Evolutionary conservation across 2,888 invertebrate species (phyloP), one percentile per base, ranked within the genome.

Genomic region (Callimorpha dominula): DNA sequence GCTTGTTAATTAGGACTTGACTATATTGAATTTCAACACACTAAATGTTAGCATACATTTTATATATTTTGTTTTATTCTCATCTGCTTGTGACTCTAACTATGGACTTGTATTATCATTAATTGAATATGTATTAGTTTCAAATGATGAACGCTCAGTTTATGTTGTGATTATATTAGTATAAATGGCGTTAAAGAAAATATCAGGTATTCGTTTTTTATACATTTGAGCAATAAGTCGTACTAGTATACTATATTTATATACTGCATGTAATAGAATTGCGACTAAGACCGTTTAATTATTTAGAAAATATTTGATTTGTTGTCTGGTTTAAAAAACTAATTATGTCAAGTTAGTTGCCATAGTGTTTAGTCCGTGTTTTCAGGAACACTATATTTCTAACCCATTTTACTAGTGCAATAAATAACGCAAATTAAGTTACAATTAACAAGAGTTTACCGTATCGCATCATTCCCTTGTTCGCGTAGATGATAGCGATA

Each of bases 381-480:
- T 76, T 75, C 76, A 70, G 76, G 69, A 80, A 76, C 68, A 74
- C 71, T n/a, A 9, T 31, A 73, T 71, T 71, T 69, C 78, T 42
- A 82, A 81, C 74, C 31, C 73, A 76, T 80, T 60, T 82, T 80
- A 76, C 75, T 78, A 81, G 76, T 76, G 50, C 73, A 62, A 70
- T 77, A 78, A 81, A 70, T 77, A 78, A 81, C 63, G 72, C 81
- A 76, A 73, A 76, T 14, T 84, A 81, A 80, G 74, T 81, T 75
- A 82, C 72, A 17, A 78, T 79, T 85, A 81, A 80, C 81, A 73
- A 77, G 81, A 85, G 74, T 84, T 60, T 84, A 86, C 82, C 86
- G 82, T 92, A 91, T 94, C 92, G 93, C 93, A 90, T 93, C 94
- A 94, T 95, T 95, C 94, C 94, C 92, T 87, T 86, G 86, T 85